Evolutionary conservation across 2,888 invertebrate species (phyloP), one percentile per base, ranked within the genome.

Genomic region (Drosophila subsilvestris): DNA sequence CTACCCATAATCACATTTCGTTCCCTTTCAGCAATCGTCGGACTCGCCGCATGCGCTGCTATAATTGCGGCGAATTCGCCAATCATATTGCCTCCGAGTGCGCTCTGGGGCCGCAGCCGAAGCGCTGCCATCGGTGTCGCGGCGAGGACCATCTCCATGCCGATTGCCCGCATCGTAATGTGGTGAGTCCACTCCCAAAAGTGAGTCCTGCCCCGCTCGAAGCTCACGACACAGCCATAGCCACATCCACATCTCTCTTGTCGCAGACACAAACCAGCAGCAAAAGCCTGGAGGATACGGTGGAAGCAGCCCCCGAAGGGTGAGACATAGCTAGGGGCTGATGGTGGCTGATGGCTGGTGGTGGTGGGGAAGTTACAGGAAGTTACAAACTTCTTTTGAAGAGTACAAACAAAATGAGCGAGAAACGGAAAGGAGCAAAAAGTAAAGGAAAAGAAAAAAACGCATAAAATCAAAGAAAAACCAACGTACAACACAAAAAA

Each of bases 81-180:
- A 97, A 97, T 92, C 98, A 98, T 93, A 96, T 98, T 89, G 98
- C 98, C 37, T 96, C 97, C 42, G 97, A 97, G 91, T 98, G 98
- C 92, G 94, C 95, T 75, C 93, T 96, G 90, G 97, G 97, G 14
- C 97, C 97, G 57, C 96, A 97, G 93, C 97, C 97, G 85, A 98
- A 98, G 93, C 94, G 96, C 88, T 98, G 98, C 92, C 97, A 98
- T 93, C 95, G 95, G 91, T 98, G 98, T 92, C 97, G 97, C 91
- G 95, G 96, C 80, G 95, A 96, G 84, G 96, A 96, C 87, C 98
- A 98, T 92, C 94, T 98, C 65, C 96, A 98, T 71, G 97, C 97
- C 29, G 97, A 98, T 90, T 98, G 98, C 92, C 97, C 98, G 20
- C 92, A 78, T 47, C 77, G 79, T n/a, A 80, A 57, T 63, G 55